Conservation (phyloP, 2,113 vertebrate species). For the Misgurnus anguillicaudatus region DNA sequence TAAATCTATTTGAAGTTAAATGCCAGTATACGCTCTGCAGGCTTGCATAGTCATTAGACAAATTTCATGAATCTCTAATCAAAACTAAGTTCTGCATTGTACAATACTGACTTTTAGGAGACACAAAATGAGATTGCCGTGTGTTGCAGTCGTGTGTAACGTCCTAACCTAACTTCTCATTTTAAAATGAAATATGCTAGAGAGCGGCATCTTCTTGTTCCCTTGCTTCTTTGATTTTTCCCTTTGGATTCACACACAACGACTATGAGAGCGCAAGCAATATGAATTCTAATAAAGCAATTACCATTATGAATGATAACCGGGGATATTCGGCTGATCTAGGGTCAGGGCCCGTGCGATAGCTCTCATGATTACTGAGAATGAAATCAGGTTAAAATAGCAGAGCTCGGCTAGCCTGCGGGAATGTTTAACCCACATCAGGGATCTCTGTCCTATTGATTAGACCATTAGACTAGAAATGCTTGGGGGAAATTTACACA, state of each 20-base stretch:
- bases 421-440: constrained; percentile 31
- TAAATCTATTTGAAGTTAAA: neutral
- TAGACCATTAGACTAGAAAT: constrained; percentile 40
- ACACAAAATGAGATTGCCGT: no score
- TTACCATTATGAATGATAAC: constrained; percentile 43
- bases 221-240: constrained; percentile 13
- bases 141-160: neutral
- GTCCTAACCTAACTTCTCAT: neutral
- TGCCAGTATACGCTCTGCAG: neutral
- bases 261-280: constrained; percentile 21
- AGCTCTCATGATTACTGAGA: constrained; percentile 30
- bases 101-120: no score
- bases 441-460: constrained; percentile 31
- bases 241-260: constrained; percentile 31
- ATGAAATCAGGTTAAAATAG: constrained; percentile 24
- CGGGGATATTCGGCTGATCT: constrained; percentile 27
- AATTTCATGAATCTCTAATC: neutral
- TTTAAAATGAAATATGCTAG: neutral
- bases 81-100: no score
- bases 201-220: neutral
- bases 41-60: neutral
- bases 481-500: neutral
- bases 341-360: constrained; percentile 17
- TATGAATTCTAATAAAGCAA: constrained; percentile 38
- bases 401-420: constrained; percentile 21